Base-by-base conservation (phyloP, 2,888 invertebrate genomes). In the Unio pictorum region DNA sequence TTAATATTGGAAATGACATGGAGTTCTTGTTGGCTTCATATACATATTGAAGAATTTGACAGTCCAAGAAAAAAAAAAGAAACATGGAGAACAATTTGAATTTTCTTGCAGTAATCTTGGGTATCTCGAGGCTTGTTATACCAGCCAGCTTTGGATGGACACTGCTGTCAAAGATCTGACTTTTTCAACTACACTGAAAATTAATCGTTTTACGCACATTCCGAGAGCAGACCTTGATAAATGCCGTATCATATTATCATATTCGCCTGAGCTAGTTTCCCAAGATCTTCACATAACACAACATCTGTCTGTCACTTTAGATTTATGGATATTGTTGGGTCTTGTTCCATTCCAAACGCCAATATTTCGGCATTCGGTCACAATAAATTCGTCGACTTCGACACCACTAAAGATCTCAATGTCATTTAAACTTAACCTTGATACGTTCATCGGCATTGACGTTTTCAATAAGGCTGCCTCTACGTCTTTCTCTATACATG, bases 381-480 rank as follows among this genome's bases (percentile, higher is more conserved):
- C 82, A 62, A 89, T 80, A 68, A 88, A 89, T 68, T 88, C 88
- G 64, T 86, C 84, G 54, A 89, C 88, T 20, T 79, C 82, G 0
- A 86, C 79, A 0, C 88, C 89, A 67, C 84, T 83, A 72, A 81
- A 87, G 8, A 86, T 75, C 65, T 87, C 86, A 23, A 84, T 73
- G 23, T 86, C 81, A 59, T 81, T 81, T 18, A 85, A 72, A 68
- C 83, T 84, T 26, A 86, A 67, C 64, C 82, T 78, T 17, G 86
- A 83, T 17, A 82, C 81, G 64, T 83, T 83, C 26, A 84, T 67
- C 18, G 88, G 86, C 45, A 81, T 70, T 5, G 79, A 80, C 6
- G 82, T 79, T 64, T 81, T 82, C 61, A 78, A 63, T 45, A 86
- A 75, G 17, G 87, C 87, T 6, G 70, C 76, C 54, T 72, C 72